A percentile compares a stretch with the other conserved stretches of the same genome.
Conservation (phyloP, 2,888 invertebrate species). For the Acronicta alni region DNA sequence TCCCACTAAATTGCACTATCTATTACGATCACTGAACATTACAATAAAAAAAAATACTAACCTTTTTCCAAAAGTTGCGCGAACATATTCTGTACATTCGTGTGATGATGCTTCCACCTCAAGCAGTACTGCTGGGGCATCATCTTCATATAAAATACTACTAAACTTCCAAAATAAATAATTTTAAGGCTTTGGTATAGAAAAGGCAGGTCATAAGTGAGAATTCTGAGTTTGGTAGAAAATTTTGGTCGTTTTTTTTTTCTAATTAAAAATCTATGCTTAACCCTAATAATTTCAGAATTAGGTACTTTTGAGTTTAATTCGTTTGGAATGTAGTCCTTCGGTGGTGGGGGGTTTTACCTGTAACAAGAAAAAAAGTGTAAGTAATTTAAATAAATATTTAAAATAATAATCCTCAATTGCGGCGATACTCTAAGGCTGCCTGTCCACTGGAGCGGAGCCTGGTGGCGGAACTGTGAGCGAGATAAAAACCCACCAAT, state of each 20-base stretch:
- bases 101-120: slow-evolving; percentile 97
- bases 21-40: no score
- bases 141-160: slow-evolving; percentile 81
- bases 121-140: slow-evolving; percentile 97
- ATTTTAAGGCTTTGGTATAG: slow-evolving; percentile 71
- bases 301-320: slow-evolving; percentile 58
- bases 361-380: slow-evolving; percentile 59
- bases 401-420: no score
- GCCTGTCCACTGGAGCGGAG: no score
- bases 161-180: slow-evolving; percentile 42
- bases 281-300: slow-evolving; percentile 54
- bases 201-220: slow-evolving; percentile 66
- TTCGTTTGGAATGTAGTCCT: slow-evolving; percentile 68
- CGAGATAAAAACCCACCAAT: no score
- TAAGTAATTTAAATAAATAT: no score
- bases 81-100: slow-evolving; percentile 96
- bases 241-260: slow-evolving; percentile 67
- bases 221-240: slow-evolving; percentile 68
- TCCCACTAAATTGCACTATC: no score
- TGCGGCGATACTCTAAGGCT: no score
- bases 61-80: slow-evolving; percentile 94
- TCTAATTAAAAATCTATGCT: slow-evolving; percentile 33
- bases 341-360: slow-evolving; percentile 62
- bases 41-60: slow-evolving; percentile 61
- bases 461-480: no score